Conservation (phyloP, 2,888 invertebrate species). For the Trissolcus brochymenae region DNA sequence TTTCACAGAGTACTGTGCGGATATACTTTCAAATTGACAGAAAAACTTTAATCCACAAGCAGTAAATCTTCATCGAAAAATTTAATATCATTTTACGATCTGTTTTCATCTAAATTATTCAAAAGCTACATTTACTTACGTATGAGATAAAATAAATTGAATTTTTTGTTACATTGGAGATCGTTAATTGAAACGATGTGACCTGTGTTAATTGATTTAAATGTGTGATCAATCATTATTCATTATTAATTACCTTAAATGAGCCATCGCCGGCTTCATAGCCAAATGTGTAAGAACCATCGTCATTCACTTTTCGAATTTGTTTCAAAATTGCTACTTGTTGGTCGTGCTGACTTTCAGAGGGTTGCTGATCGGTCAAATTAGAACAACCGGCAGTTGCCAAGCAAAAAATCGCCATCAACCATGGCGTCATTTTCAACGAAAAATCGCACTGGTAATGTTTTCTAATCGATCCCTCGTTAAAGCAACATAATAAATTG, state of each 20-base stretch:
- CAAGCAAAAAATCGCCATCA: slow-evolving; percentile 74
- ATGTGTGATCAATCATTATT: neutral
- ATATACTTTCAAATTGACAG: too few species aligned
- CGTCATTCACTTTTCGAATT: slow-evolving; percentile 87
- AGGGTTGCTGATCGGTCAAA: slow-evolving; percentile 74
- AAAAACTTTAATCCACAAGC: too few species aligned
- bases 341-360: slow-evolving; percentile 82
- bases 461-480: neutral
- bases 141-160: too few species aligned
- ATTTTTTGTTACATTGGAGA: too few species aligned
- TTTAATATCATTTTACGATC: too few species aligned
- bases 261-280: slow-evolving; percentile 91
- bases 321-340: slow-evolving; percentile 89
- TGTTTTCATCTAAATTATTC: too few species aligned
- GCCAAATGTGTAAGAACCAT: slow-evolving; percentile 90
- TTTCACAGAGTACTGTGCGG: too few species aligned
- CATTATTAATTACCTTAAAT: slow-evolving; percentile 79
- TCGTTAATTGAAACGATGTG: too few species aligned
- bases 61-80: too few species aligned
- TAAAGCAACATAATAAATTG: neutral
- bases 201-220: too few species aligned
- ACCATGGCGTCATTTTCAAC: slow-evolving; percentile 75
- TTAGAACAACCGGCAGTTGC: slow-evolving; percentile 73
- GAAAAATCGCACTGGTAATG: slow-evolving; percentile 13
- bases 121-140: too few species aligned